Base-by-base conservation (phyloP, 2,888 invertebrate species). In the Habroteleia sp. region DNA sequence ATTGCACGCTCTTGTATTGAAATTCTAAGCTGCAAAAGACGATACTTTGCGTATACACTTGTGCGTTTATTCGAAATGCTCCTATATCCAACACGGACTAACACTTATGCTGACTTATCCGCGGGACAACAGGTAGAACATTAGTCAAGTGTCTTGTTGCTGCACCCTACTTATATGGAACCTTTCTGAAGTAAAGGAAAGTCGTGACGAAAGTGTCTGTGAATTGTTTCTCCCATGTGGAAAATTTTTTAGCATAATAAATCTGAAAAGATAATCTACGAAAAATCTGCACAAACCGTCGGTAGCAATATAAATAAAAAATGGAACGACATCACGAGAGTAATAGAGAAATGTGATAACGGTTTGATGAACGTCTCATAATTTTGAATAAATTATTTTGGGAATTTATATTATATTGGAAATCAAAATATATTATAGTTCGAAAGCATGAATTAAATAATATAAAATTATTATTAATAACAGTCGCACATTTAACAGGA, bases 101-200 rank as follows among this genome's bases (percentile, higher is more conserved):
- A 46, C 62, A 54, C 77, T 33, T 16, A 79, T 80, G 79, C 80
- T 81, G 80, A 79, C 79, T 77, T 79, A 82, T 83, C 82, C 83
- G 77, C 81, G 77, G 82, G 81, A 85, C 83, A 85, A 83, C 84
- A 85, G 84, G 84, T 85, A 83, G 84, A 85, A 82, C 85, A 85
- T 85, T 85, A 85, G 85, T 85, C 85, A 85, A 85, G 82, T 80
- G 83, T 82, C 84, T 83, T 78, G 82, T 83, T 83, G 81, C 76
- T 29, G 41, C 71, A 41, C 66, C 48, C 69, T 66, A 68, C 58
- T 68, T 39, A 33, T 46, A 52, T 58, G 63, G 41, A 77, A 76
- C 76, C 66, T 77, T 81, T 31, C 20, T 37, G n/a, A 25, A 8
- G 16, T 37, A 20, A 25, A 27, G 16, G 56, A 41, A 66, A 56